Conservation (phyloP, 2,888 invertebrate species). For the Lycocerus yunnanus region DNA sequence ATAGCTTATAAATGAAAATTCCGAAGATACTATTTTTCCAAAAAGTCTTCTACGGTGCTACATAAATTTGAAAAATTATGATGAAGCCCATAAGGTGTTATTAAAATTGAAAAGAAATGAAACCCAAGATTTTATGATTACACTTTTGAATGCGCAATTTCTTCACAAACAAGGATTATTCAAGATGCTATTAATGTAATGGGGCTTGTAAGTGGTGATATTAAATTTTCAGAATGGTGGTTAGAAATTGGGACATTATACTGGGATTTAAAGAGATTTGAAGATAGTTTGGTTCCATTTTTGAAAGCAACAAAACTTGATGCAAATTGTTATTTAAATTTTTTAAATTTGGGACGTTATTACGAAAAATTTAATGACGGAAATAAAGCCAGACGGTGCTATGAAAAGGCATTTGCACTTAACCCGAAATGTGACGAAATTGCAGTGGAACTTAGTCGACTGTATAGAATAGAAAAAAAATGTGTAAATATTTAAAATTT, state of each 20-base stretch:
- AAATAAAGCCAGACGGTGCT: conserved; percentile 80
- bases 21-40: not conserved
- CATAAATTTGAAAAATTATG: conserved; percentile 52
- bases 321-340: conserved; percentile 74
- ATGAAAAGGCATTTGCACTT: conserved; percentile 79
- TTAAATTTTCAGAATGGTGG: conserved; percentile 59
- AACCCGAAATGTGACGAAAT: conserved; percentile 70
- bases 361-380: conserved; percentile 69
- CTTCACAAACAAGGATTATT: conserved; percentile 58
- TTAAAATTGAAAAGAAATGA: conserved; percentile 46
- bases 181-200: conserved; percentile 63
- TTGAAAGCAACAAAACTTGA: conserved; percentile 73
- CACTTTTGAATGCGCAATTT: conserved; percentile 59
- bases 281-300: conserved; percentile 66
- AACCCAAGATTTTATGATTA: conserved; percentile 38
- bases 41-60: conserved; percentile 40
- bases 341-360: conserved; percentile 76
- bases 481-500: conserved; percentile 55
- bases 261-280: conserved; percentile 63
- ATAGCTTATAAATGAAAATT: conserved; percentile 13
- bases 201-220: conserved; percentile 47
- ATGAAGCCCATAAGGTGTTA: conserved; percentile 50
- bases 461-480: conserved; percentile 71
- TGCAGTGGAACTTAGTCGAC: conserved; percentile 75
- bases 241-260: conserved; percentile 65